Conservation (phyloP, 2,113 vertebrate genomes). For the Heloderma charlesbogerti region DNA sequence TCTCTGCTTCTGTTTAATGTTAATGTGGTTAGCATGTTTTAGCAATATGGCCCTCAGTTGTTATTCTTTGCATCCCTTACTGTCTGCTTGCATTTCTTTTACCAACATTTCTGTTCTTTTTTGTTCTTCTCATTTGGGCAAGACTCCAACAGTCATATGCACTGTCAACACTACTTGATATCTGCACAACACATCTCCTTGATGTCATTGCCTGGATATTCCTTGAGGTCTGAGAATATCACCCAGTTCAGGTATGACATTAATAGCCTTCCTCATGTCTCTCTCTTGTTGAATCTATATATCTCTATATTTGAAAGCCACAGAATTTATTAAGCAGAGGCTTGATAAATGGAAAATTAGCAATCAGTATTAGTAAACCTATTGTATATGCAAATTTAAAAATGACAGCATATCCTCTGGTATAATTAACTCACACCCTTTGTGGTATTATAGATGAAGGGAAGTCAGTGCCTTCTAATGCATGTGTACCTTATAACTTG, state of each 20-base stretch:
- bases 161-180: not conserved
- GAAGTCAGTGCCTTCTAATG: conserved; percentile 19
- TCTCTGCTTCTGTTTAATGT: not conserved
- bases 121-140: not conserved
- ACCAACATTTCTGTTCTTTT: not conserved
- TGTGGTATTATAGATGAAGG: conserved; percentile 4
- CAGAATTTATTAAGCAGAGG: conserved; percentile 18
- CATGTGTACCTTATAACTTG: conserved; percentile 12
- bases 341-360: conserved; percentile 42
- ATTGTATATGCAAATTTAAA: conserved; percentile 50
- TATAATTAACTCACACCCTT: conserved; percentile 52
- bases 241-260: not conserved
- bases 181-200: not conserved
- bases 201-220: accelerated
- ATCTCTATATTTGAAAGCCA: conserved; percentile 30
- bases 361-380: conserved; percentile 41
- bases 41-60: not conserved
- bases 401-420: conserved; percentile 19
- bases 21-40: not conserved
- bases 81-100: not conserved
- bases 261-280: not conserved
- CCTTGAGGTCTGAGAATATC: not conserved
- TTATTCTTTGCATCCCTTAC: not conserved
- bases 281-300: conserved; percentile 11
- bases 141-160: not conserved